Base-by-base conservation (phyloP, 2,797 vertebrate genomes). In the Danio tinwini region DNA sequence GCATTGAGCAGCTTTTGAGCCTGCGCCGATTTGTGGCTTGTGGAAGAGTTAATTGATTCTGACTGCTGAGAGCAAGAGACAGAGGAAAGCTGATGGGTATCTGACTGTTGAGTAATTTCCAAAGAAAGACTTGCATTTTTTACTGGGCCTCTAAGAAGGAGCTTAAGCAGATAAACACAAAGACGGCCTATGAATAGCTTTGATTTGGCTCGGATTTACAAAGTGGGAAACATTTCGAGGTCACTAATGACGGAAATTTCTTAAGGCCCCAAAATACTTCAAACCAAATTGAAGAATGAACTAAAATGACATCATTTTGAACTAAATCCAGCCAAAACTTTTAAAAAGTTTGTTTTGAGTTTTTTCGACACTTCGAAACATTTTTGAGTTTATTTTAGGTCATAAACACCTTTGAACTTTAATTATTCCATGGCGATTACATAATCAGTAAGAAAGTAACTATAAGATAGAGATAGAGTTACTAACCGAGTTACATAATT, bases 11-110 rank as follows among this genome's bases (percentile, higher is more conserved):
- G 85, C 78, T 75, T 73, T 78, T 76, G 84, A 90, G 86, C 81
- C 7, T 76, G 83, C 68, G 71, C 58, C 71, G 77, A 83, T 85
- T 83, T 21, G 62, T 52, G 45, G 63, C 21, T 21, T 78, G 70
- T 71, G 67, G 42, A 69, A 62, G 72, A 84, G 74, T 77, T 90
- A 91, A 93, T 91, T 88, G 90, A 92, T 92, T 92, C 82, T 19
- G 82, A 89, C 84, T 85, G 84, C 87, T 64, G 70, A 82, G 85
- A 76, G 75, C 65, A n/a, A 72, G 40, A 84, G 76, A 75, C 62
- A 74, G 55, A 80, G 53, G 47, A 69, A 78, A 64, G 79, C 85
- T 87, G 90, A 93, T 91, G 88, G 88, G 88, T 91, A 92, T 91
- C 87, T 85, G 78, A 83, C 78, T 73, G 78, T 87, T 88, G 85